These are phyloP conservation scores for Phymastichus coffea DNA, from an alignment of 1,140 invertebrate genomes.

Conservation along the genomic window DNA sequence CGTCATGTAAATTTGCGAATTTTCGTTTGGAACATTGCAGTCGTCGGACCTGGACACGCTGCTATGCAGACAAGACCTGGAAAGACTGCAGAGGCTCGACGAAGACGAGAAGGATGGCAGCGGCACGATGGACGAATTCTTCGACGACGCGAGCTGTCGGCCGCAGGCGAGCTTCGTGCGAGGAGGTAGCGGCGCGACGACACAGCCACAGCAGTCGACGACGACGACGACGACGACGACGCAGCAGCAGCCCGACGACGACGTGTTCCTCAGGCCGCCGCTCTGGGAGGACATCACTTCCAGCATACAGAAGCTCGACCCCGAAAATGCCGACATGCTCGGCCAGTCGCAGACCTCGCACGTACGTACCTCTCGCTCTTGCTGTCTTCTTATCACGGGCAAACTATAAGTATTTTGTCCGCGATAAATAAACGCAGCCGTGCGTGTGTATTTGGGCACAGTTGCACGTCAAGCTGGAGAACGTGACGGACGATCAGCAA, in stretches of 20 bases:
- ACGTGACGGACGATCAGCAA: conserved; percentile 52
- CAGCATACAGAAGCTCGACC: conserved; percentile 84
- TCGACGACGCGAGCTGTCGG: conserved; percentile 24
- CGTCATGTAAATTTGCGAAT: background rate
- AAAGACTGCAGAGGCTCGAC: conserved; percentile 58
- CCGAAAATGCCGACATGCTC: conserved; percentile 85
- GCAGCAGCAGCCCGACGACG: conserved; percentile 62
- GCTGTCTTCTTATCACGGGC: too few relatives aligned
- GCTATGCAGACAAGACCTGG: conserved; percentile 62
- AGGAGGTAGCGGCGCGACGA: background rate
- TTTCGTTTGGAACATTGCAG: conserved; percentile 44
- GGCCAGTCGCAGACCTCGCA: conserved; percentile 54
- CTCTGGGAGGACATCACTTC: conserved; percentile 88
- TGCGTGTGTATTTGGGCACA: conserved; percentile 46
- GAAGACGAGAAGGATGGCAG: conserved; percentile 59
- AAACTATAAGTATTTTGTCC: too few relatives aligned
- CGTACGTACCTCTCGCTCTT: conserved; percentile 11
- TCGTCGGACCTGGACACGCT: conserved; percentile 64
- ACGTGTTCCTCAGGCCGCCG: conserved; percentile 78
- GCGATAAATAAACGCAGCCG: background rate
- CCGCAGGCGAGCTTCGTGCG: conserved; percentile 39
- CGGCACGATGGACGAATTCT: conserved; percentile 35
- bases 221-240: background rate
- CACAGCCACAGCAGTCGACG: background rate
- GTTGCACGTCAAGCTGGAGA: conserved; percentile 67